A percentile compares a stretch with the other conserved stretches of the same genome.
Conservation (phyloP, 2,888 invertebrate species). For the Cynaeus angustus region DNA sequence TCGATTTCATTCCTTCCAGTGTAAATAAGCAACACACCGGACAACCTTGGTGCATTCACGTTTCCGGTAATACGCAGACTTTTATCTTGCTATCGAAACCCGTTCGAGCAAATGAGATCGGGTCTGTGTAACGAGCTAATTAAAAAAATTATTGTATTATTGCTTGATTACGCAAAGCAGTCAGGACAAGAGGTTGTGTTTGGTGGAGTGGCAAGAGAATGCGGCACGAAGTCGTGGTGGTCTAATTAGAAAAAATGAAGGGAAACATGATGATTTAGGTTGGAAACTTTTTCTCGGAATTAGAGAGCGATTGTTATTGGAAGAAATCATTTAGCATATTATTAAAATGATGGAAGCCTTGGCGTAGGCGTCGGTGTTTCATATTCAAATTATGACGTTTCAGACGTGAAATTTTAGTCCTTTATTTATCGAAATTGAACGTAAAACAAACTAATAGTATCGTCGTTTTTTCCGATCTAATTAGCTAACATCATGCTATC, state of each 20-base stretch:
- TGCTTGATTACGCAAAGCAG: slow-evolving; percentile 30
- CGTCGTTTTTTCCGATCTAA: too few relatives aligned
- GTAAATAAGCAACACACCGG: slow-evolving; percentile 33
- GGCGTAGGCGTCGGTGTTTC: too few relatives aligned
- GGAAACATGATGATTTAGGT: background rate
- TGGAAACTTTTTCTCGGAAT: too few relatives aligned
- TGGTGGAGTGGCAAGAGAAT: slow-evolving; percentile 3
- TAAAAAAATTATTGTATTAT: slow-evolving; percentile 36
- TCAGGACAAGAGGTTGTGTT: slow-evolving; percentile 14
- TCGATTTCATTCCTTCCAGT: slow-evolving; percentile 22
- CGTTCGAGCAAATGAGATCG: slow-evolving; percentile 40
- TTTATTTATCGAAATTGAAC: too few relatives aligned
- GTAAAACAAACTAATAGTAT: too few relatives aligned
- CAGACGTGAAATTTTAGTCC: too few relatives aligned
- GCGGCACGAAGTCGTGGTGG: slow-evolving; percentile 6
- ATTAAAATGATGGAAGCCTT: too few relatives aligned
- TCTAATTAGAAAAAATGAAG: background rate
- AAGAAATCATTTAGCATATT: too few relatives aligned
- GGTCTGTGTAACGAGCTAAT: slow-evolving; percentile 26
- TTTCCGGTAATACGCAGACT: slow-evolving; percentile 43
- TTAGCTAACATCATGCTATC: slow-evolving; percentile 1
- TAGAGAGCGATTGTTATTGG: too few relatives aligned
- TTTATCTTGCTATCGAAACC: slow-evolving; percentile 34
- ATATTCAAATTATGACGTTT: too few relatives aligned
- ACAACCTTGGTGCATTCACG: slow-evolving; percentile 48